A percentile compares a stretch with the other conserved stretches of the same genome.
Evolutionary conservation across 2,888 invertebrate genomes (phyloP).

Genomic region (Microplitis manilae): DNA sequence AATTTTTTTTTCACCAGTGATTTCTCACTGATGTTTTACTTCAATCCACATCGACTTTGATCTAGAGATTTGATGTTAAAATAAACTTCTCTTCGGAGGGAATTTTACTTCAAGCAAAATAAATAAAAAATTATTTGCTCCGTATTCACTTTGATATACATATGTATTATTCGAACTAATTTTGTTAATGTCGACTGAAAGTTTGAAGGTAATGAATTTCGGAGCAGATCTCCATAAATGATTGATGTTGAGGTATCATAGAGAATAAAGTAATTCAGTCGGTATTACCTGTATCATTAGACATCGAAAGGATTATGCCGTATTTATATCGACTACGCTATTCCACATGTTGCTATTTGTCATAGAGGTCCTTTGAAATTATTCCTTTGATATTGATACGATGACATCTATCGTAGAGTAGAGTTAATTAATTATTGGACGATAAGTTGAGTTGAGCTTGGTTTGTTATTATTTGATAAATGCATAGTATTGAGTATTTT

Average conservation of each 20-base stretch:
- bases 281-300: constrained; percentile 17
- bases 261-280: constrained; percentile 1
- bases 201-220: neutral
- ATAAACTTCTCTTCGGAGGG: too few relatives aligned
- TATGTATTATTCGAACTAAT: neutral
- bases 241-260: neutral
- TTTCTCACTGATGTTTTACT: too few relatives aligned
- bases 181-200: neutral
- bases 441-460: neutral
- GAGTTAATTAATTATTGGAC: neutral
- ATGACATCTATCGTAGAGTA: neutral
- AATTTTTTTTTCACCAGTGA: too few relatives aligned
- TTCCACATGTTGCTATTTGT: neutral
- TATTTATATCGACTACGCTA: neutral
- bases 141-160: neutral
- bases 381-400: neutral
- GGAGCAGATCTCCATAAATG: neutral
- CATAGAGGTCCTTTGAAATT: neutral
- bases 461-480: neutral
- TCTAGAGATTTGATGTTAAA: too few relatives aligned
- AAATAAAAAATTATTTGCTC: too few relatives aligned
- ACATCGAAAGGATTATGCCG: constrained; percentile 18
- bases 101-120: too few relatives aligned
- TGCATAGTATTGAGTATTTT: neutral
- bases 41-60: too few relatives aligned